phyloP scores from a whole-genome alignment of 64 coral and sea anemone species.

The Dendronephthya gigantea region DNA sequence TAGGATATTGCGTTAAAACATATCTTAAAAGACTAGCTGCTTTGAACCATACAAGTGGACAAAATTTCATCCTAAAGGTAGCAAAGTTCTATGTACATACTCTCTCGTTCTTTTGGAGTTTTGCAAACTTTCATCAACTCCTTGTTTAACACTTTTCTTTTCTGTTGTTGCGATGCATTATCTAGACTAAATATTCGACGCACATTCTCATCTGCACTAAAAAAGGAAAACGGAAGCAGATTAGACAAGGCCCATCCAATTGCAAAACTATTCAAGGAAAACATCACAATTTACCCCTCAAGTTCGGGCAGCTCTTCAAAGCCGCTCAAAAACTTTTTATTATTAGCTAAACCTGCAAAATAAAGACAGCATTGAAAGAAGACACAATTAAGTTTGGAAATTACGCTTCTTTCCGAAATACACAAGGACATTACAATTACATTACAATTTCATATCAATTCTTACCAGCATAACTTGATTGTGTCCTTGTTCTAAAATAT shows the following conservation, averaged over 20 bases:
- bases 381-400: neutral
- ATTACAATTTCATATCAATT: neutral
- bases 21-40: neutral
- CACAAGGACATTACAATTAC: neutral
- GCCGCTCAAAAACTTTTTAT: neutral
- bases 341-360: neutral
- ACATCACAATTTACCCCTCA: neutral
- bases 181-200: neutral
- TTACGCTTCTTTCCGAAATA: neutral
- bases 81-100: neutral
- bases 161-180: neutral
- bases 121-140: neutral
- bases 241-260: neutral
- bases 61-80: neutral
- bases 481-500: neutral
- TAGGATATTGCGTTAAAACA: neutral
- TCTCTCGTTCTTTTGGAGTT: neutral
- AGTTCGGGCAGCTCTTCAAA: neutral
- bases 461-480: neutral
- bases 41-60: neutral
- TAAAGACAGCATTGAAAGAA: neutral
- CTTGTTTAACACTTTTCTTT: neutral
- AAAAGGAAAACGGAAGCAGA: neutral
- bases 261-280: too few relatives aligned
- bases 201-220: constrained; percentile 6